These are phyloP conservation scores for Hirtodrosophila histrioides DNA, from an alignment of 2,888 invertebrate genomes.

Conservation along the genomic window DNA sequence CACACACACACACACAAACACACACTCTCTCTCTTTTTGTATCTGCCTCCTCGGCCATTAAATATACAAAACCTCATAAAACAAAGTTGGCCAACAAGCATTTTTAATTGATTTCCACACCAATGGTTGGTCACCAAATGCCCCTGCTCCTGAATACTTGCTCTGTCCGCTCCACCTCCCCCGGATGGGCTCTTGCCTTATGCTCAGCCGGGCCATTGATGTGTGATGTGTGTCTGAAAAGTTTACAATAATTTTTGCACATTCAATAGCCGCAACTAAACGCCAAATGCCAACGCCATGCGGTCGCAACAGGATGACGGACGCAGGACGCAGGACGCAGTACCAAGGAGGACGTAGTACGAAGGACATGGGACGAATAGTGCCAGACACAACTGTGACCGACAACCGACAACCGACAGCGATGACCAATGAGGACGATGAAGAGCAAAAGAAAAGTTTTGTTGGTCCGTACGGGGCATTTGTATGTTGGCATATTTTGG, in stretches of 20 bases:
- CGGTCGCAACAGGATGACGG: conserved; percentile 40
- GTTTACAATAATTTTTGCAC: conserved; percentile 79
- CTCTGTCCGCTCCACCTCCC: not conserved
- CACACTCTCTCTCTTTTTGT: not conserved
- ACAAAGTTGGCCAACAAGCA: conserved; percentile 73
- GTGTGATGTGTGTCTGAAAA: conserved; percentile 75
- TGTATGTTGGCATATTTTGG: conserved; percentile 73
- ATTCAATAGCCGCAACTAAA: conserved; percentile 79
- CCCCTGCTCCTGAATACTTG: conserved; percentile 3
- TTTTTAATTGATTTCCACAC: conserved; percentile 74
- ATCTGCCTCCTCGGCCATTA: conserved; percentile 42
- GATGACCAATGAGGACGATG: conserved; percentile 62
- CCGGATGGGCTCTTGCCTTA: conserved; percentile 19
- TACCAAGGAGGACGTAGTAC: not conserved
- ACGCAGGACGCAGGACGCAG: not conserved
- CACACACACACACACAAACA: not conserved
- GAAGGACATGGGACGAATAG: conserved; percentile 23
- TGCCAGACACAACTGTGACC: conserved; percentile 73
- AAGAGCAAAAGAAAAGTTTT: conserved; percentile 62
- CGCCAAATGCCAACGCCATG: conserved; percentile 70
- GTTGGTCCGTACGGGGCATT: conserved; percentile 35
- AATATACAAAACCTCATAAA: conserved; percentile 63
- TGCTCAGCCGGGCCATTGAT: conserved; percentile 46
- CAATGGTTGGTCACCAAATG: conserved; percentile 41
- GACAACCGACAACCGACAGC: conserved; percentile 50